Evolutionary conservation across 2,888 invertebrate genomes (phyloP).

Genomic region (Syrista parreyssii): DNA sequence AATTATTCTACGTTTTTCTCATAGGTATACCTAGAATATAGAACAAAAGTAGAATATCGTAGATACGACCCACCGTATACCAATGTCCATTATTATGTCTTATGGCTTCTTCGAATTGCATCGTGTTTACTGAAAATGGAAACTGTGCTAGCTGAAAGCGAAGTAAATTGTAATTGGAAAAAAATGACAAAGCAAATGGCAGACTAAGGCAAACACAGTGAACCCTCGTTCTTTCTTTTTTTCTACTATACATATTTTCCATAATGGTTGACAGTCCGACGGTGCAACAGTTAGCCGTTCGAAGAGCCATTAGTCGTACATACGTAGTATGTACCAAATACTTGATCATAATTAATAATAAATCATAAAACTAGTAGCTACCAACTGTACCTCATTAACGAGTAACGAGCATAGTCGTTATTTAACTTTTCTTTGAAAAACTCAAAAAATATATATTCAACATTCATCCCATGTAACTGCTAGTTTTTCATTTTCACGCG

Average conservation of each 20-base stretch:
- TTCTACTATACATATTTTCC: not conserved
- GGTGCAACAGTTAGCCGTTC: not conserved
- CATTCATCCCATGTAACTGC: not conserved
- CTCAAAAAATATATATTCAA: not conserved
- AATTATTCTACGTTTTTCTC: not conserved
- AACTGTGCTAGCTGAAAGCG: not conserved
- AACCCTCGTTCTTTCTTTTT: not conserved
- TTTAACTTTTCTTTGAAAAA: not conserved
- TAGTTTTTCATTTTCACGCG: not conserved
- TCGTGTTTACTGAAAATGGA: not conserved
- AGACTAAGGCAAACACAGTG: not conserved
- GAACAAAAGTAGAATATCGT: not conserved
- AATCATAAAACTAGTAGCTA: not conserved
- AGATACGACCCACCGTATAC: not conserved
- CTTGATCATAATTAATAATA: not conserved
- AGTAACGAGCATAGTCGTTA: not conserved
- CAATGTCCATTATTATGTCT: not conserved
- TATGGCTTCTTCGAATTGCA: not conserved
- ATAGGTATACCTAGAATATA: not conserved
- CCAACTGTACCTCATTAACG: not conserved
- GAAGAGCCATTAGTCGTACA: not conserved
- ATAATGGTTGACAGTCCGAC: not conserved
- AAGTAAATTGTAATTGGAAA: slow-evolving; percentile 3
- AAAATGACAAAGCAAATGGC: slow-evolving; percentile 11
- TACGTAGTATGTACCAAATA: not conserved